A percentile compares a stretch with the other conserved stretches of the same genome.
These are phyloP conservation scores for Heterodera carotae DNA, from an alignment of 1,140 invertebrate genomes.

Conservation along the genomic window DNA sequence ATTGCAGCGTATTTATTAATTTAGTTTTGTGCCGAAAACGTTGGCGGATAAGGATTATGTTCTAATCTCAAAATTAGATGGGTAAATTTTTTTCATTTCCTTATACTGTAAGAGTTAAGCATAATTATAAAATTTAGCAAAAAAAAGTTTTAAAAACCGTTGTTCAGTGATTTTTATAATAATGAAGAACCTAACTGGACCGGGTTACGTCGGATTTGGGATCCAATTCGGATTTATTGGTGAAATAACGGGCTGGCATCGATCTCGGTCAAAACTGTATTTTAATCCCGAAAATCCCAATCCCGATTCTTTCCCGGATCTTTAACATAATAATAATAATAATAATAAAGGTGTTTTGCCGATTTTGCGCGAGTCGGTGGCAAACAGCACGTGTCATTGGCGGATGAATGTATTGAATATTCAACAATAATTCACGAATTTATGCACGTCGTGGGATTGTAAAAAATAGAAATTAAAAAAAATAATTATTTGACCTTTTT, in stretches of 20 bases:
- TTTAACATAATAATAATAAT: slow-evolving; percentile 7
- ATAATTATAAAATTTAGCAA: not conserved
- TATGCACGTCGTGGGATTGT: slow-evolving; percentile 65
- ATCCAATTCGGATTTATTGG: too few species aligned
- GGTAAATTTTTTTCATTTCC: slow-evolving; percentile 38
- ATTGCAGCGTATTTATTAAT: not conserved
- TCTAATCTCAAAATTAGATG: slow-evolving; percentile 62
- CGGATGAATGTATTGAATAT: slow-evolving; percentile 65
- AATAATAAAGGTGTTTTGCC: slow-evolving; percentile 56
- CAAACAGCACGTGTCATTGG: slow-evolving; percentile 62
- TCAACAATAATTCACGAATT: slow-evolving; percentile 64
- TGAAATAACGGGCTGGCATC: too few species aligned
- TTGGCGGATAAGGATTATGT: slow-evolving; percentile 59
- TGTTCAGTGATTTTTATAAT: too few species aligned
- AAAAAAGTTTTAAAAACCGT: too few species aligned
- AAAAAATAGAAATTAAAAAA: slow-evolving; percentile 9
- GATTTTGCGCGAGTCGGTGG: slow-evolving; percentile 64
- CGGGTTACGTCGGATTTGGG: too few species aligned
- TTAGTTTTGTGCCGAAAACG: slow-evolving; percentile 61
- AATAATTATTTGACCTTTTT: not conserved
- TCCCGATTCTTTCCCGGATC: too few species aligned
- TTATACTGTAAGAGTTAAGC: not conserved
- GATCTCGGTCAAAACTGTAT: too few species aligned
- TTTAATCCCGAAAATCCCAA: too few species aligned
- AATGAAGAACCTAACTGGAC: too few species aligned